Evolutionary conservation across 2,113 vertebrate genomes (phyloP), one percentile per base, ranked within the genome.

Genomic region (Ageneiosus marmoratus): DNA sequence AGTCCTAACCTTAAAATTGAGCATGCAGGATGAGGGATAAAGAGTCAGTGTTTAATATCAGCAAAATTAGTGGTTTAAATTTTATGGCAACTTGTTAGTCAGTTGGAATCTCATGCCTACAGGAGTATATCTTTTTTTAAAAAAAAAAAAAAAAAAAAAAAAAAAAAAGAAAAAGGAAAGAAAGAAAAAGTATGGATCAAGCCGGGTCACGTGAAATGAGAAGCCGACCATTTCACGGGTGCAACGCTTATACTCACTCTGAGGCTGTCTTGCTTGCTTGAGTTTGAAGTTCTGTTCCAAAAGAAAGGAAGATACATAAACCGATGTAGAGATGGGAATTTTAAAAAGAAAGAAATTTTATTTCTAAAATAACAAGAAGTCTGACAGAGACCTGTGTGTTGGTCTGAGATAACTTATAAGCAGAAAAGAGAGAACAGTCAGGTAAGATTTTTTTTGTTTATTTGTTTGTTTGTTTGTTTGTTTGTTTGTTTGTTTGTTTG

Each of bases 201-300:
- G 15, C 87, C 34, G 32, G 80, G 84, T 79, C 91, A 81, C 90
- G 0, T 88, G 89, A 87, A 89, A 87, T 13, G 80, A 89, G 88
- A 91, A 85, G 89, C 89, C 87, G 67, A 80, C 79, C 86, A 67
- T 86, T 85, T 83, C 91, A 92, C 62, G 87, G 91, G 91, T 89
- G 53, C 62, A 46, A 84, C n/a, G 60, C 89, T 87, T 93, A 41
- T 53, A 86, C 91, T 93, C 91, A 87, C 76, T 46, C 8, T 83
- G 91, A 93, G 92, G 91, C 91, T 88, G 88, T 86, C 48, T 84
- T 85, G 88, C 88, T 92, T 91, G 87, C 53, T 41, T 90, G 85
- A 9, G 88, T 90, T 90, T 89, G 82, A 77, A 67, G 85, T 85
- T 89, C 50, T 79, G 75, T 91, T 87, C 67, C 44, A 3, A 34